Conservation (phyloP, 1,140 invertebrate genomes). For the Drosophila mayri region DNA sequence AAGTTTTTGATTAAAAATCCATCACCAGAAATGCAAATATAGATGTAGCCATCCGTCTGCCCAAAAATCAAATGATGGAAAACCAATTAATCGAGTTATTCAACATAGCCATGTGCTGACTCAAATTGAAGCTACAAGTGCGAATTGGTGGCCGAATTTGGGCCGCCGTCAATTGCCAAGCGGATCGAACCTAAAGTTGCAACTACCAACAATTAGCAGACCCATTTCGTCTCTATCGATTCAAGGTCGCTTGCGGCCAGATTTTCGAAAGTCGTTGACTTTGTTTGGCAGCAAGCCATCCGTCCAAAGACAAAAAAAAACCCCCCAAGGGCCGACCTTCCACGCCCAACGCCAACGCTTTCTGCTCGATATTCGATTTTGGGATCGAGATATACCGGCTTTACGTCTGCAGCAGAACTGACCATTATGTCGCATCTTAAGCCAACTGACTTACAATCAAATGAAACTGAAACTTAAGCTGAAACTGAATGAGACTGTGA, state of each 20-base stretch:
- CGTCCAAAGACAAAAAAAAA: constrained; percentile 14
- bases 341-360: constrained; percentile 51
- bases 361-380: constrained; percentile 12
- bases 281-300: constrained; percentile 45
- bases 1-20: constrained; percentile 61
- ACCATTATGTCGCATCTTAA: not conserved
- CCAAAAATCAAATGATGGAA: constrained; percentile 42
- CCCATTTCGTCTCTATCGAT: constrained; percentile 41
- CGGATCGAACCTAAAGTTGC: constrained; percentile 50
- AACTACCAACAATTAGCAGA: constrained; percentile 57
- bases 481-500: constrained; percentile 1
- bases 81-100: constrained; percentile 37
- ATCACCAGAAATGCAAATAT: constrained; percentile 49
- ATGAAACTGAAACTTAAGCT: constrained; percentile 9
- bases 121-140: constrained; percentile 49
- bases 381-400: constrained; percentile 14
- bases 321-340: constrained; percentile 49
- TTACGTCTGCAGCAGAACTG: constrained; percentile 38
- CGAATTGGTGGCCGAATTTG: constrained; percentile 27
- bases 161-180: constrained; percentile 15
- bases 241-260: constrained; percentile 58
- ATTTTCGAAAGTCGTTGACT: constrained; percentile 79
- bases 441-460: constrained; percentile 4
- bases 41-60: not conserved
- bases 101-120: constrained; percentile 23